phyloP scores from a whole-genome alignment of 1,140 invertebrate species.

The Drosophila nigromelanica region DNA sequence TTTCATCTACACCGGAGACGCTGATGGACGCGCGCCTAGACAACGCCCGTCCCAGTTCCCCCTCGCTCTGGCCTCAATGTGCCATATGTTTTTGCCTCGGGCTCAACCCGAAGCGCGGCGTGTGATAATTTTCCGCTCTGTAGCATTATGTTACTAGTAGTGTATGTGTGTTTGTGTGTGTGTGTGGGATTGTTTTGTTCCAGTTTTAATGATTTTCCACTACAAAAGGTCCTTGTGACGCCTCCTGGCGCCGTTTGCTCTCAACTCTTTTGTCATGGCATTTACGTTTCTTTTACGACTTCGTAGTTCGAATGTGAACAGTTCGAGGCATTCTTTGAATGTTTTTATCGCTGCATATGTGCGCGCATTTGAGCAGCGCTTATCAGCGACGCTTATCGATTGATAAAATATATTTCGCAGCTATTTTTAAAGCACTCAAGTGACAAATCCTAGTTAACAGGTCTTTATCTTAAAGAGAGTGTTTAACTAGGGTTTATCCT shows the following conservation, averaged over 20 bases:
- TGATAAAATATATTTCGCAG: slow-evolving; percentile 27
- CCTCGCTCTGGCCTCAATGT: slow-evolving; percentile 8
- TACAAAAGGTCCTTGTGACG: slow-evolving; percentile 67
- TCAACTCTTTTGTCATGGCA: slow-evolving; percentile 32
- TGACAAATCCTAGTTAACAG: background rate
- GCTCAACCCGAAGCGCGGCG: slow-evolving; percentile 24
- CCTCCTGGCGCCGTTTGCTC: slow-evolving; percentile 71
- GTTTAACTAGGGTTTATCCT: background rate
- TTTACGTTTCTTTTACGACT: slow-evolving; percentile 33
- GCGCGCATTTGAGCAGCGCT: background rate
- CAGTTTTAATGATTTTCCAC: slow-evolving; percentile 80
- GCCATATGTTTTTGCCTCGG: slow-evolving; percentile 33
- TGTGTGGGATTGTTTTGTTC: slow-evolving; percentile 57
- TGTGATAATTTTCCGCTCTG: slow-evolving; percentile 56
- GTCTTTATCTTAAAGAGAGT: background rate
- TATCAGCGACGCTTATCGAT: slow-evolving; percentile 40
- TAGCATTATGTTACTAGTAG: background rate
- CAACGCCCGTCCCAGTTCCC: slow-evolving; percentile 5
- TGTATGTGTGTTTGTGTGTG: slow-evolving; percentile 40
- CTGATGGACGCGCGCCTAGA: slow-evolving; percentile 41
- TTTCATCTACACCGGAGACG: slow-evolving; percentile 44
- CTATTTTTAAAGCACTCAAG: slow-evolving; percentile 21
- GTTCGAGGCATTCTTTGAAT: background rate
- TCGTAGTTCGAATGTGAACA: slow-evolving; percentile 6
- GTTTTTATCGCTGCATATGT: slow-evolving; percentile 22